Conservation (phyloP, 2,797 vertebrate genomes). For the Xyrichtys novacula region DNA sequence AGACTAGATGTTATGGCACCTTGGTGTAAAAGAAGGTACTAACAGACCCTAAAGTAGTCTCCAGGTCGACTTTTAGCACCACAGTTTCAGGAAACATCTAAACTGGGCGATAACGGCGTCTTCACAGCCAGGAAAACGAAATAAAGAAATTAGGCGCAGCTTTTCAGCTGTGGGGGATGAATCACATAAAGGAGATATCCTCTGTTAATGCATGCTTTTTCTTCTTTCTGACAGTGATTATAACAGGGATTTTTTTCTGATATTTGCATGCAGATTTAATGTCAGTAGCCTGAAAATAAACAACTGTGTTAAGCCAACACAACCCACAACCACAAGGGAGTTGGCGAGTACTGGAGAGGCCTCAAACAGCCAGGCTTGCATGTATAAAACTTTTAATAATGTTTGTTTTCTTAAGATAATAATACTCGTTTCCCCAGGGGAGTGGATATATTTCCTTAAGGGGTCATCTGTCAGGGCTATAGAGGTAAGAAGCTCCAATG, state of each 20-base stretch:
- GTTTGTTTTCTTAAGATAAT: background rate
- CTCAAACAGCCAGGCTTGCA: background rate
- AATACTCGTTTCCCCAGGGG: background rate
- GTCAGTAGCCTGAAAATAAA: conserved; percentile 11
- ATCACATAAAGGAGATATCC: background rate
- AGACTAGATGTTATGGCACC: conserved; percentile 63
- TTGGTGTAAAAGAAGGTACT: conserved; percentile 32
- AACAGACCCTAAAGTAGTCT: conserved; percentile 20
- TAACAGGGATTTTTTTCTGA: background rate
- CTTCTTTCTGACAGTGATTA: conserved; percentile 6
- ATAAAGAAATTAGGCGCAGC: conserved; percentile 15
- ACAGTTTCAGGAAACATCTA: conserved; percentile 16
- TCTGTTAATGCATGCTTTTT: conserved; percentile 6
- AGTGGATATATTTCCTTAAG: too few relatives aligned
- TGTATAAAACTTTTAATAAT: background rate
- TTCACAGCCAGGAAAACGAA: conserved; percentile 9
- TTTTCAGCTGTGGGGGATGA: conserved; percentile 13
- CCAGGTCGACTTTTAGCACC: conserved; percentile 53
- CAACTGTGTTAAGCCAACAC: conserved; percentile 15
- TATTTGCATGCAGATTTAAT: conserved; percentile 12
- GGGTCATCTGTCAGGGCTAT: too few relatives aligned
- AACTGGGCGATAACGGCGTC: conserved; percentile 7
- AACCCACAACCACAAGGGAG: background rate
- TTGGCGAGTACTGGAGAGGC: background rate
- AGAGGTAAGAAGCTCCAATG: too few relatives aligned